phyloP scores from a whole-genome alignment of 1,140 invertebrate genomes.

The Pemphigus obesinymphae region DNA sequence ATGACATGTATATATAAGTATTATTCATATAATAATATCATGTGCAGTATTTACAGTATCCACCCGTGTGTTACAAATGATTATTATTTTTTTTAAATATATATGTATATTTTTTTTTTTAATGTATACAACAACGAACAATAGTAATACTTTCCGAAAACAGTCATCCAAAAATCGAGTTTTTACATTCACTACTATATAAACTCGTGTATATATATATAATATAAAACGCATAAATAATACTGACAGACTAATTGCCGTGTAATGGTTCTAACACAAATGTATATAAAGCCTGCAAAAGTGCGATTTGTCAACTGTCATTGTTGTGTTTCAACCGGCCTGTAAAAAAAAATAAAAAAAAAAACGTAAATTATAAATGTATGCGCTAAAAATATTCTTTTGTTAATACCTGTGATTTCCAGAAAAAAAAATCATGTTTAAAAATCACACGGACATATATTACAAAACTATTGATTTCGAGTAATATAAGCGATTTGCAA shows the following conservation, averaged over 20 bases:
- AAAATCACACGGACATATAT: no score
- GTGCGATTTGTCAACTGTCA: conserved; percentile 26
- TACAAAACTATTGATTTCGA: no score
- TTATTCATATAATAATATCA: not conserved
- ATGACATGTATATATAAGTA: no score
- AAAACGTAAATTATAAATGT: not conserved
- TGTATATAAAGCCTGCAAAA: conserved; percentile 8
- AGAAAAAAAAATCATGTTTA: not conserved
- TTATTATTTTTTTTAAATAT: not conserved
- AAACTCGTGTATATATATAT: not conserved
- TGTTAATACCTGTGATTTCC: not conserved
- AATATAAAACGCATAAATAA: conserved; percentile 10
- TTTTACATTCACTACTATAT: not conserved
- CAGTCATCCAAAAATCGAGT: conserved; percentile 21
- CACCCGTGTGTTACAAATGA: not conserved
- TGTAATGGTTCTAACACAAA: conserved; percentile 14
- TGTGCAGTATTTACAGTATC: not conserved
- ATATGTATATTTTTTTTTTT: not conserved
- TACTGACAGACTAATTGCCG: conserved; percentile 15
- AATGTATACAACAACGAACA: not conserved
- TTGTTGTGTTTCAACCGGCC: not conserved
- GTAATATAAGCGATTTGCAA: no score
- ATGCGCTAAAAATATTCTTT: conserved; percentile 14
- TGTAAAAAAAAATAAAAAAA: not conserved
- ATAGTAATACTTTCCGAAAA: not conserved